Conservation (phyloP, 1,140 invertebrate species). For the Trinorchestia longiramus region DNA sequence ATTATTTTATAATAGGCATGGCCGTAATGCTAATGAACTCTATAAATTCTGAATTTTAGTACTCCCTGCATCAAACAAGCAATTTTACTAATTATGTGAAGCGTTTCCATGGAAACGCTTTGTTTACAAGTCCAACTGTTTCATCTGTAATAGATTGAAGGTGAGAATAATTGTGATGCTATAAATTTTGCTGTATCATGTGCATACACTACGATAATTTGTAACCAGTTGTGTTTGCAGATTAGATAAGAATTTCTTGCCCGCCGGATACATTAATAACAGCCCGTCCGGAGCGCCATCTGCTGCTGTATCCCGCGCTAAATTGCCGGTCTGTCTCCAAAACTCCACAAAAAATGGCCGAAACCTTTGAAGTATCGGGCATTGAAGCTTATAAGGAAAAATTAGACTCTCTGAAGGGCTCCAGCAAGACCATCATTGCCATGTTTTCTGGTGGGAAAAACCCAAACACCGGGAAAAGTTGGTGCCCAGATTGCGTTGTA, state of each 20-base stretch:
- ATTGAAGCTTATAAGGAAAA: slow-evolving; percentile 66
- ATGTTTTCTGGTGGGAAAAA: slow-evolving; percentile 70
- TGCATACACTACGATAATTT: background rate
- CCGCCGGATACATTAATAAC: background rate
- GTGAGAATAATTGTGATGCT: background rate
- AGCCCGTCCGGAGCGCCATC: background rate
- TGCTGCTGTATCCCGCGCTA: background rate
- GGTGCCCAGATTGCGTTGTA: slow-evolving; percentile 73
- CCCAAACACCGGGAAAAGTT: slow-evolving; percentile 69
- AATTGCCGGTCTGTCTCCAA: background rate
- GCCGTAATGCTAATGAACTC: too few species aligned
- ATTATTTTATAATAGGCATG: too few species aligned
- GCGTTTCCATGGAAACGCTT: background rate
- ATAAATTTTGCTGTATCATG: background rate
- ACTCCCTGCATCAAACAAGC: too few species aligned
- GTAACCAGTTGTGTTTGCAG: background rate
- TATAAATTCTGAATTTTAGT: too few species aligned
- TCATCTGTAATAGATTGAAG: background rate
- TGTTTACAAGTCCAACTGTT: background rate
- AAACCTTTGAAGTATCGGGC: slow-evolving; percentile 66
- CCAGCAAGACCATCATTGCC: slow-evolving; percentile 69
- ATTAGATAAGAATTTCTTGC: background rate
- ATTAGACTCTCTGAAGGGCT: slow-evolving; percentile 57
- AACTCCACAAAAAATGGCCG: slow-evolving; percentile 64
- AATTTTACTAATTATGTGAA: too few species aligned